Evolutionary conservation across 1,140 invertebrate genomes (phyloP).

Genomic region (Trinorchestia longiramus): DNA sequence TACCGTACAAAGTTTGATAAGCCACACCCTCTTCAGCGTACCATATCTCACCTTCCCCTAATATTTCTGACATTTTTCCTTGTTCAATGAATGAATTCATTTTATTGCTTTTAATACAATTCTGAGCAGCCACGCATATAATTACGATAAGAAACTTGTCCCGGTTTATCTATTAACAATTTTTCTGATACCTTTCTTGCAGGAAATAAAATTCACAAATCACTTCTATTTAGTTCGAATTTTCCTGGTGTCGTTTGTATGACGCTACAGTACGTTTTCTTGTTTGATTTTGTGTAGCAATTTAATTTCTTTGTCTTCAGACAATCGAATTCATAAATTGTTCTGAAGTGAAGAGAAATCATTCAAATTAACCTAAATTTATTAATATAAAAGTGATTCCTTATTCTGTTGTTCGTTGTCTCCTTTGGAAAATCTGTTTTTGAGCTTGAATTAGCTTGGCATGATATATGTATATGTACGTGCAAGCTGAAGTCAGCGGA

Average conservation of each 20-base stretch:
- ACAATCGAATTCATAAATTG: neutral
- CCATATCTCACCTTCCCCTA: neutral
- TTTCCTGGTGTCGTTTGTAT: neutral
- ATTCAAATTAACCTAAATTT: neutral
- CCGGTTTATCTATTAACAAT: neutral
- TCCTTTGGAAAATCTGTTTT: neutral
- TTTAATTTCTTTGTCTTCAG: neutral
- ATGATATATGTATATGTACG: neutral
- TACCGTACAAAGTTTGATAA: neutral
- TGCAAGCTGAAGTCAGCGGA: neutral
- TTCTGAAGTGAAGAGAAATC: neutral
- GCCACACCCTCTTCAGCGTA: neutral
- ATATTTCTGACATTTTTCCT: conserved; percentile 15
- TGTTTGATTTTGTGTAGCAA: neutral
- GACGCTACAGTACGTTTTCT: neutral
- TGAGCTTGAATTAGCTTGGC: neutral
- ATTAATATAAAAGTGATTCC: neutral
- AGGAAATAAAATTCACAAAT: neutral
- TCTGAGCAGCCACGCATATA: neutral
- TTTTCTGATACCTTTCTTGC: neutral
- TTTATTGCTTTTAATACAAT: neutral
- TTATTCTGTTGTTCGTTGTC: neutral
- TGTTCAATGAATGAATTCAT: neutral
- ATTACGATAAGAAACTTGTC: neutral
- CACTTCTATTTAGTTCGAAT: neutral